Base-by-base conservation (phyloP, 1,140 invertebrate genomes). In the Zaprionus kolodkinae region DNA sequence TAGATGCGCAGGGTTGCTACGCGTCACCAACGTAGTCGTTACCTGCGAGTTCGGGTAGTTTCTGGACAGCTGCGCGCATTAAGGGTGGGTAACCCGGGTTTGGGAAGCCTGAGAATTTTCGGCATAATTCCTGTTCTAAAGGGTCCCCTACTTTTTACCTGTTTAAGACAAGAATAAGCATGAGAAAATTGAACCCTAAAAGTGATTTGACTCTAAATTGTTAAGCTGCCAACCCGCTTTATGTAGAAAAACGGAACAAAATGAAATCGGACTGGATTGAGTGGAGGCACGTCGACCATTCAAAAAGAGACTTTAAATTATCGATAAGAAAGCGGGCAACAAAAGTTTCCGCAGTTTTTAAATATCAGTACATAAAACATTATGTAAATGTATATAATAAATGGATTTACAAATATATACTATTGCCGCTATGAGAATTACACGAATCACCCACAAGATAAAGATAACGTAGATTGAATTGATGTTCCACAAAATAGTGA, bases 1-100 rank as follows among this genome's bases (percentile, higher is more conserved):
- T 76, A 72, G 38, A 36, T 54, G 54, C 54, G 60, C 25, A 40
- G 27, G 69, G 76, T 82, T 76, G 76, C 72, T 79, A 57, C 61
- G 54, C 72, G 25, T 45, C 65, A 30, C 43, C 35, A 43, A 27
- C 61, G 52, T 69, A 64, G 74, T 81, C 60, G 72, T 64, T 69
- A 12, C 0, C 45, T 50, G 17, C 45, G 7, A 12, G 0, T 62
- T 56, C n/a, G 13, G 2, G n/a, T 7, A 12, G 6, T n/a, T 72
- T 76, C 38, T 6, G 9, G 30, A n/a, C 62, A 71, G 62, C 56
- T 70, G 50, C 43, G 21, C 0, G 13, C 7, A 0, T 60, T 25
- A 40, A 17, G 48, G 70, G 54, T 52, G 15, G 21, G 1, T 33
- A 38, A 55, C 13, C 35, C 35, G 48, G 13, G 40, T 27, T 52